Conservation (phyloP, 2,113 vertebrate genomes). For the Chamaetylas fuelleborni region DNA sequence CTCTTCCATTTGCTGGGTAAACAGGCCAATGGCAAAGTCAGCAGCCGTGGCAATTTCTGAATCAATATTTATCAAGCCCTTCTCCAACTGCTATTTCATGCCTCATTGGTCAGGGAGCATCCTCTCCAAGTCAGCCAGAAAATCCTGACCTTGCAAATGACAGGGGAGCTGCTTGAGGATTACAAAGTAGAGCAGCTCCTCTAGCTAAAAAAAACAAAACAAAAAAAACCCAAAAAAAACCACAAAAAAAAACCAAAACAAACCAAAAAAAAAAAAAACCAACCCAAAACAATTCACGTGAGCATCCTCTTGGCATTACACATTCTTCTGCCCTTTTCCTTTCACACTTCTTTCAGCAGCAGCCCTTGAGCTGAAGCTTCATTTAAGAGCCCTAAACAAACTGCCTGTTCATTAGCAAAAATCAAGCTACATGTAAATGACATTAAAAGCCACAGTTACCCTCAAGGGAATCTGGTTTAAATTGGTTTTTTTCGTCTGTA, state of each 20-base stretch:
- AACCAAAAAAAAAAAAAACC: not conserved
- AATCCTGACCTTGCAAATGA: slow-evolving; percentile 62
- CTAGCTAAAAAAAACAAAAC: not conserved
- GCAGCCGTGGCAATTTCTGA: slow-evolving; percentile 59
- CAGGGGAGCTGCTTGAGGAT: slow-evolving; percentile 3
- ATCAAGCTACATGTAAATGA: slow-evolving; percentile 8
- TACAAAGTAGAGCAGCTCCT: not conserved
- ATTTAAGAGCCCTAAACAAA: slow-evolving; percentile 21
- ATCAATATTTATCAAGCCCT: slow-evolving; percentile 72
- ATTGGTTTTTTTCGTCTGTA: not conserved
- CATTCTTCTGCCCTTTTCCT: not conserved
- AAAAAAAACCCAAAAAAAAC: no score
- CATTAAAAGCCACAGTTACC: slow-evolving; percentile 31
- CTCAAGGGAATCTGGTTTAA: not conserved
- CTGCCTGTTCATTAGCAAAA: slow-evolving; percentile 32
- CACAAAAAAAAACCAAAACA: no score
- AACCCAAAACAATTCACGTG: not conserved
- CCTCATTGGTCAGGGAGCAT: slow-evolving; percentile 60
- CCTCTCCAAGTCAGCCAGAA: slow-evolving; percentile 45
- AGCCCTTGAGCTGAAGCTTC: not conserved
- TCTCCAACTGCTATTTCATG: slow-evolving; percentile 67
- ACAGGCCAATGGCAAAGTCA: slow-evolving; percentile 52
- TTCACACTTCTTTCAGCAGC: not conserved
- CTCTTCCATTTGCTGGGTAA: slow-evolving; percentile 39
- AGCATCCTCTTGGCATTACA: not conserved